Base-by-base conservation (phyloP, 2,797 vertebrate genomes). In the Nothura maculosa region DNA sequence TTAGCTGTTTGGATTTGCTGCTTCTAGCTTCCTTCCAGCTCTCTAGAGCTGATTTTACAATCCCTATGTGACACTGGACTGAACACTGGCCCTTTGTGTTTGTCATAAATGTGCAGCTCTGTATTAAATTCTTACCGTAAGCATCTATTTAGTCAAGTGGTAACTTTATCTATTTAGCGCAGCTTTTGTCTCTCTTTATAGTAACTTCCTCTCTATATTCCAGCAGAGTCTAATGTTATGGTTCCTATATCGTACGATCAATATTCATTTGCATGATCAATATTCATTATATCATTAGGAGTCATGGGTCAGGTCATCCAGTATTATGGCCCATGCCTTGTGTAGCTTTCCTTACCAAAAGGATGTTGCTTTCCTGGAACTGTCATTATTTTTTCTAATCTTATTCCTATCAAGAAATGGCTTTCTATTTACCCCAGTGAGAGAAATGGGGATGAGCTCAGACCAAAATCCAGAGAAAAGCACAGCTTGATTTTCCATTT, bases 401-500 rank as follows among this genome's bases (percentile, higher is more conserved):
- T 60, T 80, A 58, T 66, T 75, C 48, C 36, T 43, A 54, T 57
- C 36, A 58, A 43, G 62, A 75, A 55, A 64, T 47, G 67, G 69
- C 67, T 67, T 38, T 13, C 76, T 87, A 89, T 55, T 4, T n/a
- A 15, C 58, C 30, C 50, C 85, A 1, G 60, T 2, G 8, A 57
- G 60, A 42, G 22, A 28, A 81, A 43, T 2, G 2, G 45, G 70
- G 62, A 78, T 42, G 9, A 83, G 38, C 40, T 76, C 74, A 57
- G 45, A n/a, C 57, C 68, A 80, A 70, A 6, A 48, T 3, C 68
- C 68, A 38, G 87, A 89, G 68, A 32, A 85, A 83, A 87, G 66
- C 80, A 83, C 89, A 92, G 70, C 69, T 94, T 93, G 85, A 75
- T 36, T 87, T 91, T 85, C 27, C 54, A 85, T 79, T 68, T 77